These are phyloP conservation scores for Castor canadensis DNA, from an alignment of 2,113 vertebrate species.

Conservation along the genomic window DNA sequence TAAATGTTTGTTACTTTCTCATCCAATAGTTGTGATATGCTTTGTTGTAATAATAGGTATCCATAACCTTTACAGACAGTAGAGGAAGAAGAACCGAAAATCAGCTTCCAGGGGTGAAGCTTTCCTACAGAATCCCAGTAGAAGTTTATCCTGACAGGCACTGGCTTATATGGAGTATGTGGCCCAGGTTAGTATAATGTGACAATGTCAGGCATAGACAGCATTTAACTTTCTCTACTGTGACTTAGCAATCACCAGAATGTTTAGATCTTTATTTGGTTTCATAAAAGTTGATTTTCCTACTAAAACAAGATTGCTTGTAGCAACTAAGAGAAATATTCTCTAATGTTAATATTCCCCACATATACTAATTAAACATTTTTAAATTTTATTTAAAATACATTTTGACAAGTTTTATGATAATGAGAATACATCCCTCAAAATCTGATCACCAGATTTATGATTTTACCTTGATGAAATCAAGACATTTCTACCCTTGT, in stretches of 20 bases:
- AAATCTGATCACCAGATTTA: neutral
- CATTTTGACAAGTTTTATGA: neutral
- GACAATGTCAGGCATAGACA: neutral
- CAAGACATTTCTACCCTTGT: neutral
- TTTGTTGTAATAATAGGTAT: neutral
- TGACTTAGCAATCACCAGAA: neutral
- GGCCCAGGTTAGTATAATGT: neutral
- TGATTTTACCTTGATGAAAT: neutral
- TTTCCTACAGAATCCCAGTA: neutral
- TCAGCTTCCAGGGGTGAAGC: neutral
- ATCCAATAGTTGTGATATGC: neutral
- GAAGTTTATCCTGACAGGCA: neutral
- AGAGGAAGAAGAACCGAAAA: neutral
- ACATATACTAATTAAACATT: neutral
- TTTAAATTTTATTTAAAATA: neutral
- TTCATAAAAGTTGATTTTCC: conserved; percentile 8
- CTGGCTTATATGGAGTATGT: neutral
- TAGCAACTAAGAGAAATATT: neutral
- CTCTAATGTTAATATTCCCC: neutral
- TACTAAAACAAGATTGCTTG: neutral
- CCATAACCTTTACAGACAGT: neutral
- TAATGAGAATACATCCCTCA: neutral
- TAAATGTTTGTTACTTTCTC: neutral
- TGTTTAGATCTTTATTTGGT: neutral
- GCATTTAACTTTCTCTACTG: neutral